Percentiles rank a stretch among this genome's conserved stretches.
These are phyloP conservation scores for Todus mexicanus DNA, from an alignment of 2,797 vertebrate species.

Conservation along the genomic window DNA sequence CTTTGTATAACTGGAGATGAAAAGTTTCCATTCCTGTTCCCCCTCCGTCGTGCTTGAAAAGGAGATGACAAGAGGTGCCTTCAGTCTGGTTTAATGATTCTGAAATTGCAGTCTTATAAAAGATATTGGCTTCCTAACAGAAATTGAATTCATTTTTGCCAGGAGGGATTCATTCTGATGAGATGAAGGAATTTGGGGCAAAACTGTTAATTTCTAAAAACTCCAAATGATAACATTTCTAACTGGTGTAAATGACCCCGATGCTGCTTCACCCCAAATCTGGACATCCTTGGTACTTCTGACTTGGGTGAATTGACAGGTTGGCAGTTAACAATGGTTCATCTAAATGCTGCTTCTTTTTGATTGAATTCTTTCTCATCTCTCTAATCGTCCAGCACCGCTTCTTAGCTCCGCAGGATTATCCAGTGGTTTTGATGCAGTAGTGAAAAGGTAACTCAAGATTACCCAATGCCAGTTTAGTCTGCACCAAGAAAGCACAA, in stretches of 20 bases:
- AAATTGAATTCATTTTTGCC: neutral
- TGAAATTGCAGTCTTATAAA: neutral
- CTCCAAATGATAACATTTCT: neutral
- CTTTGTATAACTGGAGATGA: fast-evolving
- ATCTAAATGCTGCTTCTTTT: neutral
- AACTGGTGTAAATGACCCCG: neutral
- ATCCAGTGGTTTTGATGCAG: neutral
- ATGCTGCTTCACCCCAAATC: neutral
- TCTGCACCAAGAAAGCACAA: neutral
- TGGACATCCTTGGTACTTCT: neutral
- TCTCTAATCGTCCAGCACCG: neutral
- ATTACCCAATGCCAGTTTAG: neutral
- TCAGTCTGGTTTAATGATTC: neutral
- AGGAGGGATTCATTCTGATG: neutral
- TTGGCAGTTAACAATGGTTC: neutral
- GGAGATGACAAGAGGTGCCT: neutral
- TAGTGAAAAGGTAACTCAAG: neutral
- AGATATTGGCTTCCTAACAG: neutral
- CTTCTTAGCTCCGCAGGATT: neutral
- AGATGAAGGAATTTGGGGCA: neutral
- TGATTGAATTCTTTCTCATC: fast-evolving
- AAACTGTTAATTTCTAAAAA: neutral
- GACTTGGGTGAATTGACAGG: neutral
- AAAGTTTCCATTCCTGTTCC: neutral
- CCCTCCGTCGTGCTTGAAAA: neutral